phyloP scores from a whole-genome alignment of 2,797 vertebrate genomes.

The Hypotaenidia philippensis region DNA sequence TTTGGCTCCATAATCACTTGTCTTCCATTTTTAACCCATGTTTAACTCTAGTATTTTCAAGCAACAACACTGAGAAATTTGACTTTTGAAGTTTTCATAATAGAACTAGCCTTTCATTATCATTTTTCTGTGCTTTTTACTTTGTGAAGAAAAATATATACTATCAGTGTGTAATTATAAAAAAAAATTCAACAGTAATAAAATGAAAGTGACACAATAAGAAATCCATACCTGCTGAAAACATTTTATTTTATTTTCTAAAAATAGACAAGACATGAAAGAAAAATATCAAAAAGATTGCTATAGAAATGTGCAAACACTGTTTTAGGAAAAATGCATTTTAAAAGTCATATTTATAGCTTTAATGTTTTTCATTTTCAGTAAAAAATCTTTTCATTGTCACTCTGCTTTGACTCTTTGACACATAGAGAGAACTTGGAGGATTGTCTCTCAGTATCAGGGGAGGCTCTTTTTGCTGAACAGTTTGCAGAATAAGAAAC shows the following conservation, averaged over 20 bases:
- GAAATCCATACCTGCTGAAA: not conserved
- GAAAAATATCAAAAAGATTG: not conserved
- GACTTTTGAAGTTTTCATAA: not conserved
- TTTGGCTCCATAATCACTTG: conserved; percentile 1
- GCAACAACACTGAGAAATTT: not conserved
- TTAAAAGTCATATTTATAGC: not conserved
- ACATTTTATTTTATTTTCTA: not conserved
- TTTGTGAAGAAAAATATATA: not conserved
- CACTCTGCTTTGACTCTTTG: not conserved
- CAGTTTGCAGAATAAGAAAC: conserved; percentile 38
- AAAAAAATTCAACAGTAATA: not conserved
- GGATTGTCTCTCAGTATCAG: not conserved
- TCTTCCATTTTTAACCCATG: conserved; percentile 1
- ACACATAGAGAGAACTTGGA: not conserved
- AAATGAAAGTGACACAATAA: not conserved
- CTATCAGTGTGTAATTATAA: not conserved
- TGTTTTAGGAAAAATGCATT: not conserved
- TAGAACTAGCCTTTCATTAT: not conserved
- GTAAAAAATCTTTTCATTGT: not conserved
- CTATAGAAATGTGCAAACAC: not conserved
- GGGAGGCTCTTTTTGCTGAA: not conserved
- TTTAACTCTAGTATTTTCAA: not conserved
- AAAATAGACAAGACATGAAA: not conserved
- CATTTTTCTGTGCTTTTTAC: not conserved
- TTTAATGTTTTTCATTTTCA: not conserved